These are phyloP conservation scores for Paedocypris sp. DNA, from an alignment of 2,113 vertebrate genomes.

Conservation along the genomic window DNA sequence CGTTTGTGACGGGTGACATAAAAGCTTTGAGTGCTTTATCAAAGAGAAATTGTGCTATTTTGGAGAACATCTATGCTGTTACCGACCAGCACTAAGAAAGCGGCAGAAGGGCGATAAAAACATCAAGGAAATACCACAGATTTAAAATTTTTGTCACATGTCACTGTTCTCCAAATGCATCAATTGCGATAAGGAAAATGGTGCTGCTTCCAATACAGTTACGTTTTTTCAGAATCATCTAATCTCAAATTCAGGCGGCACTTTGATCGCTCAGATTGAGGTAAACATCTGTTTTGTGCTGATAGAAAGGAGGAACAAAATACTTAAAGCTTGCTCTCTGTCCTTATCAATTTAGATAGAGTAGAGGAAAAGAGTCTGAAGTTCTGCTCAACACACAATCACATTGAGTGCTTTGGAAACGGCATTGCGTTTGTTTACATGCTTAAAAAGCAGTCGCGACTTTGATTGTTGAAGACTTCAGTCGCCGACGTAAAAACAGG, in stretches of 20 bases:
- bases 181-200: constrained; percentile 31
- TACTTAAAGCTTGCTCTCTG: neutral
- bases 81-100: constrained; percentile 26
- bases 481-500: neutral
- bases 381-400: neutral
- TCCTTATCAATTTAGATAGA: neutral
- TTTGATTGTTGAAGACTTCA: neutral
- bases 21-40: constrained; percentile 49
- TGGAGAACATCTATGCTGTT: constrained; percentile 14
- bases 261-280: constrained; percentile 43
- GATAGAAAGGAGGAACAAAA: neutral
- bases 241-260: neutral
- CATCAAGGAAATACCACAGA: constrained; percentile 51
- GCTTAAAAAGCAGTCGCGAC: neutral
- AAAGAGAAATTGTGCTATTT: constrained; percentile 48
- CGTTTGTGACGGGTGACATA: constrained; percentile 58
- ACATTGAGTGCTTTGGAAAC: neutral
- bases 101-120: constrained; percentile 28
- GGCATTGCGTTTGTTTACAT: neutral
- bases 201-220: neutral
- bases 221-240: neutral
- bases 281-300: constrained; percentile 13
- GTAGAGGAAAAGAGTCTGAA: neutral
- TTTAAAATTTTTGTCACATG: constrained; percentile 57
- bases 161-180: constrained; percentile 37